These are phyloP conservation scores for Rallus crepitans DNA, from an alignment of 2,797 vertebrate genomes.

Conservation along the genomic window DNA sequence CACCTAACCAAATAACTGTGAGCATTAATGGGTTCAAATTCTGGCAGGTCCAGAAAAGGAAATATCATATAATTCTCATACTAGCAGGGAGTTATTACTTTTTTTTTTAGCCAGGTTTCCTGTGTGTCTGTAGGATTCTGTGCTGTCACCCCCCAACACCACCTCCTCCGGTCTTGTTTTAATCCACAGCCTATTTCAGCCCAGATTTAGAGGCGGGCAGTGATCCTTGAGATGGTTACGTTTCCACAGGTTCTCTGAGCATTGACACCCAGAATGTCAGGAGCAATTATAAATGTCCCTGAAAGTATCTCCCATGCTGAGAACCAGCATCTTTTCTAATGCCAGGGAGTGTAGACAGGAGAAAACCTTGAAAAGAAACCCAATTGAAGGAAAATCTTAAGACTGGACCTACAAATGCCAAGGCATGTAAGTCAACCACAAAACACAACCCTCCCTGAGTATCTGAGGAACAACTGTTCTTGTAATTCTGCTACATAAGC, in stretches of 20 bases:
- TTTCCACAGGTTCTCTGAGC: not conserved
- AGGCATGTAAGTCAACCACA: not conserved
- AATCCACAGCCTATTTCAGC: not conserved
- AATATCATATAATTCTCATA: not conserved
- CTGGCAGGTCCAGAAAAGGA: not conserved
- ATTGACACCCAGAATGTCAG: fast-evolving
- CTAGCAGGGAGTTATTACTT: not conserved
- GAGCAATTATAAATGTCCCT: not conserved
- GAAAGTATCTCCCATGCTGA: not conserved
- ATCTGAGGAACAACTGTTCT: not conserved
- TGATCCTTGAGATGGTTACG: not conserved
- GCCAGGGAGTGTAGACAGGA: not conserved
- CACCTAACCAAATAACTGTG: not conserved
- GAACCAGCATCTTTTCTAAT: not conserved
- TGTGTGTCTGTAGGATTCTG: not conserved
- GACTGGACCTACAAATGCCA: not conserved
- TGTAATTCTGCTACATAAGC: not conserved
- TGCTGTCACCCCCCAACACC: not conserved
- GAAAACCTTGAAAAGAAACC: not conserved
- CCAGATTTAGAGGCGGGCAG: not conserved
- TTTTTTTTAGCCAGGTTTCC: not conserved
- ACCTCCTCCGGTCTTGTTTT: not conserved
- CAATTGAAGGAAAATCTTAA: not conserved
- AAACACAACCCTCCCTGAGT: not conserved
- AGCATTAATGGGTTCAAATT: not conserved